Conservation (phyloP, 2,888 invertebrate species). For the Rhogogaster chlorosoma region DNA sequence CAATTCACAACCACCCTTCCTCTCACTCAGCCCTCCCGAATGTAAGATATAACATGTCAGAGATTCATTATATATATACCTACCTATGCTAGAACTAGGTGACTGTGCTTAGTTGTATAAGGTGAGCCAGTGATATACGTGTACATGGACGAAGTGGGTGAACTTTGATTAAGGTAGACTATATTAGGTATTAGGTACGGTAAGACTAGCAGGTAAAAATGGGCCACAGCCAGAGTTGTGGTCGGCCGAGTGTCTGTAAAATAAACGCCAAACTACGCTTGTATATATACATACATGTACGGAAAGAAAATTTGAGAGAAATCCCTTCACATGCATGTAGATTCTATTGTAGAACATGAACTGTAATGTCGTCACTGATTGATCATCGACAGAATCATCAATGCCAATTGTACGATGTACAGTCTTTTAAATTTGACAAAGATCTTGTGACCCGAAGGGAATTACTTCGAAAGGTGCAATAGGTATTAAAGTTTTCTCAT, state of each 20-base stretch:
- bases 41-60: slow-evolving; percentile 38
- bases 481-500: slow-evolving; percentile 13
- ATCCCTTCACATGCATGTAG: slow-evolving; percentile 21
- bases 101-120: slow-evolving; percentile 40
- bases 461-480: not conserved
- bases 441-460: not conserved
- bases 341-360: not conserved
- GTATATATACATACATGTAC: slow-evolving; percentile 64
- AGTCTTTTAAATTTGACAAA: not conserved
- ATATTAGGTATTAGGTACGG: slow-evolving; percentile 25
- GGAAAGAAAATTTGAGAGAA: not conserved
- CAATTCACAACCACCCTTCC: slow-evolving; percentile 58
- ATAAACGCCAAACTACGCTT: slow-evolving; percentile 76
- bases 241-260: slow-evolving; percentile 70
- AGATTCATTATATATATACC: slow-evolving; percentile 29
- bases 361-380: not conserved
- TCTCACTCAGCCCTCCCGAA: slow-evolving; percentile 27
- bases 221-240: not conserved
- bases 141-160: slow-evolving; percentile 19
- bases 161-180: slow-evolving; percentile 20
- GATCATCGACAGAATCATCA: not conserved
- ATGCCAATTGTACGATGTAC: not conserved
- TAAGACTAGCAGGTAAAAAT: slow-evolving; percentile 29
- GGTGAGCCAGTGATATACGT: slow-evolving; percentile 32
- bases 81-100: slow-evolving; percentile 29